A percentile compares a stretch with the other conserved stretches of the same genome.
phyloP scores from a whole-genome alignment of 2,113 vertebrate genomes.

The Pampusana beccarii region DNA sequence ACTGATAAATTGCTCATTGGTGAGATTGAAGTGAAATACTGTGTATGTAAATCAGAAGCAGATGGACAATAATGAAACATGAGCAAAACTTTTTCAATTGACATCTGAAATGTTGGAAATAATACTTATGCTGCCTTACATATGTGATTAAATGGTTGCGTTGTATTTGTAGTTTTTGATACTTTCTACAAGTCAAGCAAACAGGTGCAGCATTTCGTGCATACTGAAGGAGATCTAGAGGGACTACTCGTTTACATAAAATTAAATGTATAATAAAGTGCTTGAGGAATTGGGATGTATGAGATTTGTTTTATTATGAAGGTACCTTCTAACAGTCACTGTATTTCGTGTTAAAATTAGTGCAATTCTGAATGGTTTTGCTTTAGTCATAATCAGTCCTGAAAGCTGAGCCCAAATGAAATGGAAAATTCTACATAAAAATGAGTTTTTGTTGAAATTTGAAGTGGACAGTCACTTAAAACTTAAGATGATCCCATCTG shows the following conservation, averaged over 20 bases:
- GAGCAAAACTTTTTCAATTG: not conserved
- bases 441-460: not conserved
- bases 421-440: not conserved
- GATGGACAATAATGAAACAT: not conserved
- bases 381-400: not conserved
- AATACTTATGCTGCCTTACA: not conserved
- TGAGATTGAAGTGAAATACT: not conserved
- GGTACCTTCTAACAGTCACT: not conserved
- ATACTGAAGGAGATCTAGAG: not conserved
- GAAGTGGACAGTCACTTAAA: not conserved
- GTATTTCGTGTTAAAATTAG: not conserved
- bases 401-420: not conserved
- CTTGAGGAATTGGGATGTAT: not conserved
- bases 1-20: not conserved
- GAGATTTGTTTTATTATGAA: not conserved
- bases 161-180: not conserved
- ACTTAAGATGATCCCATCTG: not conserved
- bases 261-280: not conserved
- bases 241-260: not conserved
- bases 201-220: not conserved
- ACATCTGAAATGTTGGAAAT: not conserved
- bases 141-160: not conserved
- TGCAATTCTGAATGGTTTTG: not conserved
- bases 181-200: not conserved
- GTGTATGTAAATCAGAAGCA: not conserved